phyloP scores from a whole-genome alignment of 2,888 invertebrate species.

The Xestia ashworthii region DNA sequence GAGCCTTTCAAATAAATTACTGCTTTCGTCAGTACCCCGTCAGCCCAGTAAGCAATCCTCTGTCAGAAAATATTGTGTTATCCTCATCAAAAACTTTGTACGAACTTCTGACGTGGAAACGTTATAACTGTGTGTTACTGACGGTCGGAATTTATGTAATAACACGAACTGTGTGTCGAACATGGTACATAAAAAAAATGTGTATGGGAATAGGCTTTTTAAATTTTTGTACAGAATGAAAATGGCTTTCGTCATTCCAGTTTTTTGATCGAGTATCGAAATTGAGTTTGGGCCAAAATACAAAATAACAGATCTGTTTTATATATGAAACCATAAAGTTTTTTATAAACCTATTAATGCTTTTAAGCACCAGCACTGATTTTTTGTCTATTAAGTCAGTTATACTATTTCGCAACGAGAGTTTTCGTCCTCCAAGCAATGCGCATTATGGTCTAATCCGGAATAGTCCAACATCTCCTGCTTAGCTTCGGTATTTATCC shows the following conservation, averaged over 20 bases:
- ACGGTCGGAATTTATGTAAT: conserved; percentile 12
- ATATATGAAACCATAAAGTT: background rate
- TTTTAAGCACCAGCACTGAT: background rate
- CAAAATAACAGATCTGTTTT: background rate
- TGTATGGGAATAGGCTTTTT: background rate
- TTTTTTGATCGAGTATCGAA: background rate
- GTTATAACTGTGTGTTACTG: background rate
- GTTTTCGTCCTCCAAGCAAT: background rate
- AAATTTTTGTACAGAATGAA: background rate
- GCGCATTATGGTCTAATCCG: background rate
- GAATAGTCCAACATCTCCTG: background rate
- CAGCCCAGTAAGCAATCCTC: background rate
- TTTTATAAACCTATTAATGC: background rate
- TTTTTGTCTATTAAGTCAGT: too few species aligned
- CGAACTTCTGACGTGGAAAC: conserved; percentile 29
- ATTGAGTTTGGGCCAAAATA: background rate
- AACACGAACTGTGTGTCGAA: background rate
- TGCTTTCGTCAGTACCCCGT: conserved; percentile 9
- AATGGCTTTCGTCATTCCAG: background rate
- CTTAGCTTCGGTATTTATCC: background rate
- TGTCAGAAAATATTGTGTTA: conserved; percentile 35
- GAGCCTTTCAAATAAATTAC: background rate
- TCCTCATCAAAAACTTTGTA: conserved; percentile 43
- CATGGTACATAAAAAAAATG: background rate
- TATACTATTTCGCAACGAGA: too few species aligned